Conservation (phyloP, 2,797 vertebrate species). For the Platyrinchus mystaceus region DNA sequence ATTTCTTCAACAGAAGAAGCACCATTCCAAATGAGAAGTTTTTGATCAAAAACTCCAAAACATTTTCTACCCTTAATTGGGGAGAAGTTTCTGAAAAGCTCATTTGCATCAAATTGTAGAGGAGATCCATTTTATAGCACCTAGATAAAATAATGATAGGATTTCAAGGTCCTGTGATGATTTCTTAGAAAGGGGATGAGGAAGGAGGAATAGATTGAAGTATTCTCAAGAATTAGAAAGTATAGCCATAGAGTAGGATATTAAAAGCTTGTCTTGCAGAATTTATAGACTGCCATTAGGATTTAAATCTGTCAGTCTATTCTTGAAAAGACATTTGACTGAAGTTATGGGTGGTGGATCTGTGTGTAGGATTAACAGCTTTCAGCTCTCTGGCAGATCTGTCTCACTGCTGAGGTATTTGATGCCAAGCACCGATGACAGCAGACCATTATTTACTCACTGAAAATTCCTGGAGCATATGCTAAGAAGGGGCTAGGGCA, state of each 20-base stretch:
- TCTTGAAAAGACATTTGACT: conserved; percentile 10
- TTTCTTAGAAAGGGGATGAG: neutral
- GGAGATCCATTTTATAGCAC: neutral
- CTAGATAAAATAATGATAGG: neutral
- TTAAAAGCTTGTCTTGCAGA: neutral
- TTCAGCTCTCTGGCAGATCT: neutral
- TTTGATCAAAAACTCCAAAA: neutral
- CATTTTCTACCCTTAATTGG: neutral
- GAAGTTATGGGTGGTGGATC: neutral
- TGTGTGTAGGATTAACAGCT: neutral
- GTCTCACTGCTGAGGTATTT: neutral
- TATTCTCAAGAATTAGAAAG: neutral
- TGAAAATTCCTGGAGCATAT: neutral
- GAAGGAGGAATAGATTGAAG: neutral
- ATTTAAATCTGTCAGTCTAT: conserved; percentile 3
- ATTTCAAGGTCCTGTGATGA: neutral
- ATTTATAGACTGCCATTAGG: conserved; percentile 2
- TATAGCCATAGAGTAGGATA: neutral
- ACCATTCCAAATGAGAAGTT: neutral
- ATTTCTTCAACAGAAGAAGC: neutral
- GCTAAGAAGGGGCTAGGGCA: neutral
- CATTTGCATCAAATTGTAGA: neutral
- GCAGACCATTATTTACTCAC: neutral
- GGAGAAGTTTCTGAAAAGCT: neutral
- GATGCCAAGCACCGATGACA: neutral